These are phyloP conservation scores for Drosophila burlai DNA, from an alignment of 1,140 invertebrate genomes.

Conservation along the genomic window DNA sequence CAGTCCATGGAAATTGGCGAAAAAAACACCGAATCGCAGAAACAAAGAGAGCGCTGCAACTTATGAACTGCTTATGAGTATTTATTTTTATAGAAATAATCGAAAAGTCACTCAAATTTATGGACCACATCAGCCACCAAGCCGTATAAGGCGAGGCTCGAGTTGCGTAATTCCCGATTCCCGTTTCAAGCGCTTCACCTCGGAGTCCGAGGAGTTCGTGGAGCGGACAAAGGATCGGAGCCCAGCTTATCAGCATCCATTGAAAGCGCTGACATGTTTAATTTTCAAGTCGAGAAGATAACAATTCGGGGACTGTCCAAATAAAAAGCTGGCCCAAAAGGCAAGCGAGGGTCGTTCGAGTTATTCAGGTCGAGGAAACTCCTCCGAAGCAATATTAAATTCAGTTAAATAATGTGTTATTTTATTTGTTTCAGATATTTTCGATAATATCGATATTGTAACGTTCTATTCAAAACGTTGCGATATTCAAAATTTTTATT, in stretches of 20 bases:
- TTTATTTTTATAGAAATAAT: slow-evolving; percentile 82
- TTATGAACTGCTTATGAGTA: slow-evolving; percentile 82
- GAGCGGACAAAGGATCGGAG: background rate
- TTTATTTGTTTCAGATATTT: too few species aligned
- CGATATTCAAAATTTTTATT: too few species aligned
- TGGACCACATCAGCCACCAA: slow-evolving; percentile 53
- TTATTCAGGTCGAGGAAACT: too few species aligned
- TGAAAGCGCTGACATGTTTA: slow-evolving; percentile 80
- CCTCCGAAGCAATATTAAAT: background rate
- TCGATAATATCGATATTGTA: too few species aligned
- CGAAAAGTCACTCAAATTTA: slow-evolving; percentile 76
- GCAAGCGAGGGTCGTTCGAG: slow-evolving; percentile 28
- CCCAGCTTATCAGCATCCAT: slow-evolving; percentile 54
- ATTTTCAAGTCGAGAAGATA: slow-evolving; percentile 67
- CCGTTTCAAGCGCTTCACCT: background rate
- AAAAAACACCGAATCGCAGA: slow-evolving; percentile 23
- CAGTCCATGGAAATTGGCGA: slow-evolving; percentile 38
- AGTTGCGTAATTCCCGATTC: slow-evolving; percentile 43
- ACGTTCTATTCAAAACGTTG: too few species aligned
- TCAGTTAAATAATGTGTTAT: background rate
- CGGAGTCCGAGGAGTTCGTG: background rate
- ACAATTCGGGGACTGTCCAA: slow-evolving; percentile 51
- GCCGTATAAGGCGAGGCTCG: slow-evolving; percentile 43
- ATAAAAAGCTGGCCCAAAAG: slow-evolving; percentile 23
- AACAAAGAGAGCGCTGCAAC: slow-evolving; percentile 63